phyloP scores from a whole-genome alignment of 1,140 invertebrate species.

The Sinella curviseta region DNA sequence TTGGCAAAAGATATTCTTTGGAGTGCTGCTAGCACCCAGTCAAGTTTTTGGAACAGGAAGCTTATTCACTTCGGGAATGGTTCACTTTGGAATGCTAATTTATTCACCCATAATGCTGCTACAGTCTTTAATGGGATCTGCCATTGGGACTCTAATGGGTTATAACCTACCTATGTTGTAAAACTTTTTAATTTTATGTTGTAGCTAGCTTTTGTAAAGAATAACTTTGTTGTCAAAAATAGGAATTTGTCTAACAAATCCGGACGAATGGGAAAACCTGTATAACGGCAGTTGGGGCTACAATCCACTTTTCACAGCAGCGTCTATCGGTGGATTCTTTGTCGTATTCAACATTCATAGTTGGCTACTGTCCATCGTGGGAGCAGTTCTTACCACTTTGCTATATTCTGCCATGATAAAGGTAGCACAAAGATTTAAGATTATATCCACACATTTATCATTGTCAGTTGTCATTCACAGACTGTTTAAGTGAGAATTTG shows the following conservation, averaged over 20 bases:
- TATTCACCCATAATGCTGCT: slow-evolving; percentile 38
- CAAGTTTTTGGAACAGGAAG: slow-evolving; percentile 31
- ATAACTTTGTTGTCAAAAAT: neutral
- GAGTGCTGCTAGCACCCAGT: slow-evolving; percentile 20
- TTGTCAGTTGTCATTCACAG: too few species aligned
- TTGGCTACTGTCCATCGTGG: slow-evolving; percentile 27
- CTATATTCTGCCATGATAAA: slow-evolving; percentile 14
- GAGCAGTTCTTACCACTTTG: slow-evolving; percentile 30
- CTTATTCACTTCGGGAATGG: neutral
- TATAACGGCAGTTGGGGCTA: slow-evolving; percentile 41
- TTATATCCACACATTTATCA: neutral
- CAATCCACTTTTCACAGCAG: slow-evolving; percentile 37
- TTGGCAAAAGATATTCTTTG: slow-evolving; percentile 23
- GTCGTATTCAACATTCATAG: slow-evolving; percentile 29
- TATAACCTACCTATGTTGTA: neutral
- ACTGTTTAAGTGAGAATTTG: too few species aligned
- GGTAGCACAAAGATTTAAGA: slow-evolving; percentile 14
- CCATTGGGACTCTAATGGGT: slow-evolving; percentile 39
- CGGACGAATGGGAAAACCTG: slow-evolving; percentile 14
- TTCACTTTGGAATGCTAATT: slow-evolving; percentile 25
- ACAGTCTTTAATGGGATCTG: slow-evolving; percentile 23
- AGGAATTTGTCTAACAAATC: slow-evolving; percentile 28
- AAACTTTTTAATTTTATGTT: neutral
- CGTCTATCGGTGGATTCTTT: slow-evolving; percentile 39
- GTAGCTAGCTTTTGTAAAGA: neutral